Conservation (phyloP, 1,140 invertebrate genomes). For the Papilio polyxenes region DNA sequence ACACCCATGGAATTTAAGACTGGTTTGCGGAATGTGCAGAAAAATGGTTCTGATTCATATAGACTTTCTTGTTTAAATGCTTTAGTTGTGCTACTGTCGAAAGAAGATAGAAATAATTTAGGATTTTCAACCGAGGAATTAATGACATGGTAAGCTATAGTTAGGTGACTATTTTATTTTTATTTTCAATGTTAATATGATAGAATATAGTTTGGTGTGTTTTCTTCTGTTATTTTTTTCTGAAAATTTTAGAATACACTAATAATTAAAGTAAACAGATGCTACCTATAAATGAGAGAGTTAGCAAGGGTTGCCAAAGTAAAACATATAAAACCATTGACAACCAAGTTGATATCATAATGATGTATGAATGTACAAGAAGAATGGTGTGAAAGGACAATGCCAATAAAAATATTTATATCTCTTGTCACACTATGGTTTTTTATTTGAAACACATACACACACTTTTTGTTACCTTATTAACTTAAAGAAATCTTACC, state of each 20-base stretch:
- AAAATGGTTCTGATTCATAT: conserved; percentile 82
- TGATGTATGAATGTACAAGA: no score
- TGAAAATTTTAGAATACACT: no score
- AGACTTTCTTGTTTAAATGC: conserved; percentile 90
- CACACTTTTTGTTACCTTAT: background rate
- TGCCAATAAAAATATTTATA: no score
- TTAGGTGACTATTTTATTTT: conserved; percentile 46
- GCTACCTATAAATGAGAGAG: background rate
- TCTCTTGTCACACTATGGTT: no score
- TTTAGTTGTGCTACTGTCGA: conserved; percentile 88
- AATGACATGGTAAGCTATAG: conserved; percentile 87
- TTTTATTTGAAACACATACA: background rate
- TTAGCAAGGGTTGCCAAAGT: background rate
- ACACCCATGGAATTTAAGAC: conserved; percentile 58
- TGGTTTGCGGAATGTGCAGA: conserved; percentile 61
- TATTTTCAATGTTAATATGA: background rate
- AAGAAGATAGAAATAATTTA: conserved; percentile 84
- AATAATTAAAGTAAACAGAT: no score
- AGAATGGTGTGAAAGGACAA: no score
- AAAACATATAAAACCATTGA: background rate
- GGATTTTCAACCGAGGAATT: conserved; percentile 89
- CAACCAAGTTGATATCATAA: no score
- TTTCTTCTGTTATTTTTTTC: no score
- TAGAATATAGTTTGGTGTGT: conserved; percentile 35
- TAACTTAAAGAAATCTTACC: background rate